These are phyloP conservation scores for Charanyca ferruginea DNA, from an alignment of 2,888 invertebrate genomes.

Conservation along the genomic window DNA sequence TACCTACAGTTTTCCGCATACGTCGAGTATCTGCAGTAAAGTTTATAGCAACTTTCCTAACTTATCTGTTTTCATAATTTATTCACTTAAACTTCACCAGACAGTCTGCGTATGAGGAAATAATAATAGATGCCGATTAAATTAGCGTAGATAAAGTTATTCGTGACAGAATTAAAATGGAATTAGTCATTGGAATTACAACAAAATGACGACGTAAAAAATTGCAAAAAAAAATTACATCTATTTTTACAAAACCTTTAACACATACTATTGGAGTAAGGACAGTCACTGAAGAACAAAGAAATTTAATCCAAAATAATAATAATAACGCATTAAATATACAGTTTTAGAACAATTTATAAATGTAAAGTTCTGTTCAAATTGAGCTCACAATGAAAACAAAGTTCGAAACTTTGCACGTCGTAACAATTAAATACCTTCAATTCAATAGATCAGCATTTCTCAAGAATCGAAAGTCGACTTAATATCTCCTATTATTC, in stretches of 20 bases:
- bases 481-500: slow-evolving; percentile 61
- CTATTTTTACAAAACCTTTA: no score
- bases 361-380: slow-evolving; percentile 19
- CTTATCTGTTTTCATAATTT: slow-evolving; percentile 45
- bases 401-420: slow-evolving; percentile 44
- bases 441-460: slow-evolving; percentile 52
- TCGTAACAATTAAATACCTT: slow-evolving; percentile 45
- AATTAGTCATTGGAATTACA: not conserved
- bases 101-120: slow-evolving; percentile 28
- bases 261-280: not conserved
- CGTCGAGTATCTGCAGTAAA: slow-evolving; percentile 33
- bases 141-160: slow-evolving; percentile 1
- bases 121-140: not conserved
- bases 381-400: slow-evolving; percentile 23
- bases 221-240: no score
- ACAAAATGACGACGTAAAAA: not conserved
- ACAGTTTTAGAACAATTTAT: slow-evolving; percentile 17
- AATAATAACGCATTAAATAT: not conserved
- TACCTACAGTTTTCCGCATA: slow-evolving; percentile 18
- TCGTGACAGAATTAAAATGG: not conserved
- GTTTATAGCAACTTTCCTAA: slow-evolving; percentile 32
- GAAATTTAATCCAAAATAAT: not conserved
- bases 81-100: slow-evolving; percentile 40
- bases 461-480: slow-evolving; percentile 53
- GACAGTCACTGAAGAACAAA: not conserved